A percentile compares a stretch with the other conserved stretches of the same genome.
Conservation (phyloP, 2,888 invertebrate species). For the Pharmacophagus antenor region DNA sequence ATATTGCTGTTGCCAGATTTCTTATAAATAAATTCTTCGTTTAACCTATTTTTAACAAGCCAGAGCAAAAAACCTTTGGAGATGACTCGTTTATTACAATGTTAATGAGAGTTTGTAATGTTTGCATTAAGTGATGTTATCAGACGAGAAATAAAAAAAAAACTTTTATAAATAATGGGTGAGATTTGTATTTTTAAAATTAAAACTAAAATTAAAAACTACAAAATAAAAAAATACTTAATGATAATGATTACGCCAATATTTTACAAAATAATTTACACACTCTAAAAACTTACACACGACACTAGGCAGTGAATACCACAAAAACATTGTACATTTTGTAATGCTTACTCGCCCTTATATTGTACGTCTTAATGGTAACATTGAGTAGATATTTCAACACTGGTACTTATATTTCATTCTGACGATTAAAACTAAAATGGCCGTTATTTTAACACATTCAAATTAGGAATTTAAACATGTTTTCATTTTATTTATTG, state of each 20-base stretch:
- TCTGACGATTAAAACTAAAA: conserved; percentile 63
- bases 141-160: background rate
- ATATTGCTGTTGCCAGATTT: too few relatives aligned
- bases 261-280: conserved; percentile 72
- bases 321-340: conserved; percentile 1
- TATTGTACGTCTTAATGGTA: conserved; percentile 46
- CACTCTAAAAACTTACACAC: conserved; percentile 45
- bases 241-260: conserved; percentile 49
- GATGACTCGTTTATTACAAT: too few relatives aligned
- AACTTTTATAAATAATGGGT: conserved; percentile 50
- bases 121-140: too few relatives aligned
- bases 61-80: too few relatives aligned
- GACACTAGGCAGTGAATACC: conserved; percentile 61
- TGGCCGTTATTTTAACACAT: conserved; percentile 52
- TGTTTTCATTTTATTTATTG: background rate
- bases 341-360: conserved; percentile 16
- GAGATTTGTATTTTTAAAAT: conserved; percentile 50
- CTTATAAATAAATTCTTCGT: too few relatives aligned
- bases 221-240: conserved; percentile 26
- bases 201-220: conserved; percentile 30
- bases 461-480: conserved; percentile 8
- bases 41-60: too few relatives aligned
- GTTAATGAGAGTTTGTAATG: too few relatives aligned
- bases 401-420: conserved; percentile 28
- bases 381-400: conserved; percentile 41